Conservation (phyloP, 2,888 invertebrate species). For the Plutella xylostella region DNA sequence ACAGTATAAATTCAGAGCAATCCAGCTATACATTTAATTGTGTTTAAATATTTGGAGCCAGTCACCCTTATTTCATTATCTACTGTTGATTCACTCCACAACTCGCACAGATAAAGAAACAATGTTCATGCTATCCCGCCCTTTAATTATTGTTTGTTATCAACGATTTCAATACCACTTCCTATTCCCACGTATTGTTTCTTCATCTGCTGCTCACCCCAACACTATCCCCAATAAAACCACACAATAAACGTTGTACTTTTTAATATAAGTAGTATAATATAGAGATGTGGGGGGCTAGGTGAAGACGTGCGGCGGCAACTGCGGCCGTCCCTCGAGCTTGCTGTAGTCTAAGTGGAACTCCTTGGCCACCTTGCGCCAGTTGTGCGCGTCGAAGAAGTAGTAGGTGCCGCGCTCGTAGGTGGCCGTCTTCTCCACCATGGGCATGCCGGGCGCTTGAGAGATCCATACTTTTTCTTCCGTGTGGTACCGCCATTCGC, state of each 20-base stretch:
- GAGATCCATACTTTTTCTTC: slow-evolving; percentile 99
- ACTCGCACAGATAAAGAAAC: no score
- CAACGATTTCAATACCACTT: no score
- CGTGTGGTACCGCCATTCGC: slow-evolving; percentile 99
- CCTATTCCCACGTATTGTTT: no score
- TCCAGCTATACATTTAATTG: no score
- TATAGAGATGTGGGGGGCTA: slow-evolving; percentile 56
- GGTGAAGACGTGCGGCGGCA: slow-evolving; percentile 75
- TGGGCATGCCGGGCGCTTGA: slow-evolving; percentile 94
- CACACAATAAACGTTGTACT: slow-evolving; percentile 57
- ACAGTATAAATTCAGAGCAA: no score
- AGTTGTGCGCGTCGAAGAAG: slow-evolving; percentile 98
- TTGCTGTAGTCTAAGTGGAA: slow-evolving; percentile 99
- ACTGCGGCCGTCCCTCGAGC: slow-evolving; percentile 91
- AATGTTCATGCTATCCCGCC: no score
- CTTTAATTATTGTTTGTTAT: no score
- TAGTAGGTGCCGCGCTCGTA: slow-evolving; percentile 99
- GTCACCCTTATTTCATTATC: no score
- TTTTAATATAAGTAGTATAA: slow-evolving; percentile 71
- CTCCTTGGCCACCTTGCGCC: slow-evolving; percentile 97
- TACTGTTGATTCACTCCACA: no score
- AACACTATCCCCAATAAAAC: slow-evolving; percentile 1
- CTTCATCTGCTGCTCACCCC: no score
- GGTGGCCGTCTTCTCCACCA: slow-evolving; percentile 93
- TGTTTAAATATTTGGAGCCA: no score